A percentile compares a stretch with the other conserved stretches of the same genome.
These are phyloP conservation scores for Holacanthella duospinosa DNA, from an alignment of 2,888 invertebrate genomes.

Conservation along the genomic window DNA sequence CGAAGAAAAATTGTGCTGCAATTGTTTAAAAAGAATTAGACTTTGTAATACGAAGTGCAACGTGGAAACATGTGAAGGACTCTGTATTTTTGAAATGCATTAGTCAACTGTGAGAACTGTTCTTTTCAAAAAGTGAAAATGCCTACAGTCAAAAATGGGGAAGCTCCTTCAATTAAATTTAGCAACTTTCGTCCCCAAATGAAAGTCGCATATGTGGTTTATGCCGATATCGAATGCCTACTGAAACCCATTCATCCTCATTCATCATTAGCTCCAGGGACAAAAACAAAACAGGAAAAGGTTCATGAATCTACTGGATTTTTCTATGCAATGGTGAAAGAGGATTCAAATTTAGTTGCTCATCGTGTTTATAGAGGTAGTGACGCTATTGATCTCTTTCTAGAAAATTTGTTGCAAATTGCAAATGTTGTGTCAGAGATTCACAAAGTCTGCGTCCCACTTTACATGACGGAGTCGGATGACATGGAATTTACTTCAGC, in stretches of 20 bases:
- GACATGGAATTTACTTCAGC: not conserved
- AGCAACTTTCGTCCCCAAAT: not conserved
- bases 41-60: not conserved
- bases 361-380: not conserved
- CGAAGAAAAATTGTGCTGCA: not conserved
- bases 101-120: not conserved
- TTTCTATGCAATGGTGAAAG: not conserved
- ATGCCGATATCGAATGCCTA: not conserved
- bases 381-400: not conserved
- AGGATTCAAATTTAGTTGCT: not conserved
- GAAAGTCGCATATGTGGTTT: not conserved
- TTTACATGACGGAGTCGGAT: not conserved
- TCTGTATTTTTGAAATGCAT: not conserved
- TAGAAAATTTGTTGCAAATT: not conserved
- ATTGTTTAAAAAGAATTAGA: not conserved
- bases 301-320: not conserved
- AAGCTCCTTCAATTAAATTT: not conserved
- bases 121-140: not conserved
- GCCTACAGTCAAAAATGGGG: not conserved
- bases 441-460: not conserved
- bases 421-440: not conserved
- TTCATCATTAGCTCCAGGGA: not conserved
- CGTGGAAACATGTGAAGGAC: not conserved
- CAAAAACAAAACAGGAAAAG: not conserved
- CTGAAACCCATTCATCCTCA: too few relatives aligned